Evolutionary conservation across 1,140 invertebrate species (phyloP).

Genomic region (Coelopa frigida): DNA sequence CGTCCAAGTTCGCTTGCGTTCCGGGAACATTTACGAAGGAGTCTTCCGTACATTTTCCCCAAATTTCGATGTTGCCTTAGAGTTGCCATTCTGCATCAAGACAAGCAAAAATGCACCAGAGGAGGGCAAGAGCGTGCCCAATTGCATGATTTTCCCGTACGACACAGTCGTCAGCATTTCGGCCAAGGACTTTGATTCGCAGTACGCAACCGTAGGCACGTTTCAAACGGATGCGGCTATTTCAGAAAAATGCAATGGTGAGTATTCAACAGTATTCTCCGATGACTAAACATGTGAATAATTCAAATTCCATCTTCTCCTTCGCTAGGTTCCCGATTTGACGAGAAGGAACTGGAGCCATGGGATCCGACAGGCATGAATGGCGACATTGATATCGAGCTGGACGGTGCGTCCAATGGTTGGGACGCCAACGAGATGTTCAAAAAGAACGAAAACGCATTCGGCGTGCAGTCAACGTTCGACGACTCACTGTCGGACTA

Average conservation of each 20-base stretch:
- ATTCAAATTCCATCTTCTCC: neutral
- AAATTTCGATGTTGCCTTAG: slow-evolving; percentile 74
- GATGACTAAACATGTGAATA: neutral
- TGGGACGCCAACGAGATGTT: slow-evolving; percentile 96
- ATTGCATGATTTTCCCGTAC: slow-evolving; percentile 79
- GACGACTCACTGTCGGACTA: slow-evolving; percentile 79
- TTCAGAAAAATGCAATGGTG: slow-evolving; percentile 57
- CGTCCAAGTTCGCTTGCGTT: slow-evolving; percentile 72
- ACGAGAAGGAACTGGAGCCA: slow-evolving; percentile 79
- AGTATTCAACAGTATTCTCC: slow-evolving; percentile 9
- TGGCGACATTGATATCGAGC: slow-evolving; percentile 57
- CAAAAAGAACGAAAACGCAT: slow-evolving; percentile 80
- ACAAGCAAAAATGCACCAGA: slow-evolving; percentile 48
- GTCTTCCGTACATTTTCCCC: slow-evolving; percentile 80
- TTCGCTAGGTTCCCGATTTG: slow-evolving; percentile 45
- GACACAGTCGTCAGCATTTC: slow-evolving; percentile 73
- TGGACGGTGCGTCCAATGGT: slow-evolving; percentile 72
- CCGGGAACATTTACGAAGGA: slow-evolving; percentile 75
- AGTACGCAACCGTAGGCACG: slow-evolving; percentile 76
- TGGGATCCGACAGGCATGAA: slow-evolving; percentile 68
- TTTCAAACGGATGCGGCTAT: slow-evolving; percentile 78
- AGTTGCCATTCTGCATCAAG: slow-evolving; percentile 75
- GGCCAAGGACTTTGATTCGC: slow-evolving; percentile 75
- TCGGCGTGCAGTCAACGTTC: slow-evolving; percentile 82
- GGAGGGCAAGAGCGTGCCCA: slow-evolving; percentile 54